phyloP scores from a whole-genome alignment of 2,888 invertebrate species.

The Philopedon plagiatum region DNA sequence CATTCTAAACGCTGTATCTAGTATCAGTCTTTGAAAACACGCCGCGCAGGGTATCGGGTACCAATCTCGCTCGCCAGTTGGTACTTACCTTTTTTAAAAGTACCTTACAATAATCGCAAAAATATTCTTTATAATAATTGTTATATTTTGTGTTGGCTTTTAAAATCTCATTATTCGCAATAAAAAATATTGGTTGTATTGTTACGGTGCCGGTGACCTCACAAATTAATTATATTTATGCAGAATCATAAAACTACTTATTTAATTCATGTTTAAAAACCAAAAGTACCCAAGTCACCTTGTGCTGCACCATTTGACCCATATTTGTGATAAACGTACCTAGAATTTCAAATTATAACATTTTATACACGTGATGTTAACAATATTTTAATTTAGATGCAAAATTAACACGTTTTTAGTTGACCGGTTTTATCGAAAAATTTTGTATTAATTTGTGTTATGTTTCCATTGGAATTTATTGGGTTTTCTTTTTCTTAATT shows the following conservation, averaged over 20 bases:
- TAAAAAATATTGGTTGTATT: not conserved
- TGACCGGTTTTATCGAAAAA: no score
- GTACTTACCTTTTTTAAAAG: not conserved
- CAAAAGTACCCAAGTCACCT: not conserved
- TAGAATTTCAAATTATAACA: not conserved
- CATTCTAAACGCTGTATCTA: not conserved
- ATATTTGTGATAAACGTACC: not conserved
- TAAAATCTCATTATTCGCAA: not conserved
- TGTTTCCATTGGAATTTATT: no score
- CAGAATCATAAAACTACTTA: not conserved
- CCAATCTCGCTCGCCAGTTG: not conserved
- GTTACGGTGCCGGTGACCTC: not conserved
- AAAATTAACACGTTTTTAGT: not conserved
- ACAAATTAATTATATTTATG: not conserved
- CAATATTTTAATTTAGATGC: not conserved
- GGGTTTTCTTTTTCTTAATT: no score
- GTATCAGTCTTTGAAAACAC: conserved; percentile 2
- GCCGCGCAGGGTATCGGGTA: not conserved
- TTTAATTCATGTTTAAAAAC: not conserved
- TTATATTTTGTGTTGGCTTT: no score
- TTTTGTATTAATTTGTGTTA: no score
- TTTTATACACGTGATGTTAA: not conserved
- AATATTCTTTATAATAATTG: no score
- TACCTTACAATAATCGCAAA: no score
- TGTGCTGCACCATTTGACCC: not conserved